These are phyloP conservation scores for Dynastes tityus DNA, from an alignment of 2,888 invertebrate genomes.

Conservation along the genomic window DNA sequence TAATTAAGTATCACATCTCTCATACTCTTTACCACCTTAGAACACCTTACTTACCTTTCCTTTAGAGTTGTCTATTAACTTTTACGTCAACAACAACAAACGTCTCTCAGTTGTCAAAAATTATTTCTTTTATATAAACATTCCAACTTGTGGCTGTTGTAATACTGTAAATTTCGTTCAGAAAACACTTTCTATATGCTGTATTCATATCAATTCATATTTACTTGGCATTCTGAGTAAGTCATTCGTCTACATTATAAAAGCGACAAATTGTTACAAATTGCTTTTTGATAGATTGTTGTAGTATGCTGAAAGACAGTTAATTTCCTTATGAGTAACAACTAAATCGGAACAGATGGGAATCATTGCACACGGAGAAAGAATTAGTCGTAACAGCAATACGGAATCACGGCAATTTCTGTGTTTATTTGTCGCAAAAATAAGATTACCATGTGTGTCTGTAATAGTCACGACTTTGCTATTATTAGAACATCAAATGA, in stretches of 20 bases:
- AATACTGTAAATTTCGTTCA: too few relatives aligned
- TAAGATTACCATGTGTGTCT: not conserved
- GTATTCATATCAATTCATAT: not conserved
- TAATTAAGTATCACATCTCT: too few relatives aligned
- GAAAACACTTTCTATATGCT: too few relatives aligned
- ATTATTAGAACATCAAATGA: not conserved
- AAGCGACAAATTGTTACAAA: constrained; percentile 8
- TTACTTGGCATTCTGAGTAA: not conserved
- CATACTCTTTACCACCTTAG: too few relatives aligned
- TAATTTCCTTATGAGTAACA: not conserved
- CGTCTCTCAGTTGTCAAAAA: too few relatives aligned
- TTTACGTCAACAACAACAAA: too few relatives aligned
- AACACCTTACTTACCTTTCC: too few relatives aligned
- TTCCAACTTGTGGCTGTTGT: too few relatives aligned
- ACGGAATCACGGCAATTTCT: not conserved
- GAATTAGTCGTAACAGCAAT: not conserved
- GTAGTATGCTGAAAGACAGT: not conserved
- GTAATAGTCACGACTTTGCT: not conserved
- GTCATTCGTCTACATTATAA: not conserved
- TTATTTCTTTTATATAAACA: too few relatives aligned
- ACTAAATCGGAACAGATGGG: not conserved
- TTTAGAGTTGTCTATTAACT: too few relatives aligned
- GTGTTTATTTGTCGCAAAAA: not conserved
- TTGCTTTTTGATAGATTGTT: constrained; percentile 6
- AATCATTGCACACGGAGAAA: not conserved